Evolutionary conservation across 30 jellyfish, hydroid and myxozoan species (phyloP).

Genomic region (Rhopilema esculentum): DNA sequence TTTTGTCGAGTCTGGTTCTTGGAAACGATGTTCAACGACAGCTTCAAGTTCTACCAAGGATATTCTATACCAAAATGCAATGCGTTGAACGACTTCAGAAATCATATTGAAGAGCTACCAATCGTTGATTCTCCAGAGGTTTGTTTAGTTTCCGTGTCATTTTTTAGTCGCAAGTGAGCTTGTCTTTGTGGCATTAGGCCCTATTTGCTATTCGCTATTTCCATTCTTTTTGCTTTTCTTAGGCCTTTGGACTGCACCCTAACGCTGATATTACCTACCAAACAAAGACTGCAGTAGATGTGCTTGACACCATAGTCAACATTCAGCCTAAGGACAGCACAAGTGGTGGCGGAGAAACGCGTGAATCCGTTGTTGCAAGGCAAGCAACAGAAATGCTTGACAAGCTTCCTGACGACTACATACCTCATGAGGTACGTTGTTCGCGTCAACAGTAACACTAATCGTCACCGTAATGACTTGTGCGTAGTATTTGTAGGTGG

Average conservation of each 20-base stretch:
- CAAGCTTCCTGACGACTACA: constrained; percentile 77
- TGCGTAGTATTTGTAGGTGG: neutral
- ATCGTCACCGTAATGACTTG: neutral
- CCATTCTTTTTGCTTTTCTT: neutral
- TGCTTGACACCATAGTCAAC: constrained; percentile 71
- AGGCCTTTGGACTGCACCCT: constrained; percentile 91
- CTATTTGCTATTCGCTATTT: too few relatives aligned
- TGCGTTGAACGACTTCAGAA: constrained; percentile 55
- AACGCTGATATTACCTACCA: constrained; percentile 92
- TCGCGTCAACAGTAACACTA: too few relatives aligned
- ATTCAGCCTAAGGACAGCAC: constrained; percentile 88
- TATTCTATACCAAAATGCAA: constrained; percentile 82
- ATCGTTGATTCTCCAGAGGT: constrained; percentile 92
- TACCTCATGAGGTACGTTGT: constrained; percentile 75
- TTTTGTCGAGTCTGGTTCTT: constrained; percentile 87
- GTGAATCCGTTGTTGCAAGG: constrained; percentile 79
- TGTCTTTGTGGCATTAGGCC: neutral
- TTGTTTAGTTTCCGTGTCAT: neutral
- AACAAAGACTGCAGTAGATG: constrained; percentile 82
- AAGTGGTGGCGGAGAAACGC: constrained; percentile 80
- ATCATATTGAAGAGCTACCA: constrained; percentile 79
- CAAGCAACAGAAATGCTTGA: constrained; percentile 88
- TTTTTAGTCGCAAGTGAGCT: neutral
- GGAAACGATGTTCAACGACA: constrained; percentile 74
- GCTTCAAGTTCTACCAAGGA: constrained; percentile 85